A percentile compares a stretch with the other conserved stretches of the same genome.
Conservation (phyloP, 2,888 invertebrate species). For the Clusia tigrina region DNA sequence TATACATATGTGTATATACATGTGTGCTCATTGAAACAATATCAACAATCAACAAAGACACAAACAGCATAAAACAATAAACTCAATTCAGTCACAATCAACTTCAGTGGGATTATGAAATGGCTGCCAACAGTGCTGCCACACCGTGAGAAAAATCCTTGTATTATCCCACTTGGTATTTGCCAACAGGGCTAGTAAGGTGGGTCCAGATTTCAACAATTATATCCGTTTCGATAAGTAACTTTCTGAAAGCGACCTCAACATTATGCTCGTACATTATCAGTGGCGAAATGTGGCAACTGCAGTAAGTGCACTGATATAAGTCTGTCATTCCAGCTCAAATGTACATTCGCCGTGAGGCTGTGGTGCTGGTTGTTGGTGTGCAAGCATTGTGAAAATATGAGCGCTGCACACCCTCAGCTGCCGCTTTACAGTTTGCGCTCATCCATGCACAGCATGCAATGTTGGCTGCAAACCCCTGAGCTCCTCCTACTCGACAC, state of each 20-base stretch:
- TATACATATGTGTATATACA: conserved; percentile 10
- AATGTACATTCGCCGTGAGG: conserved; percentile 16
- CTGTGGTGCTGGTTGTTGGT: conserved; percentile 1
- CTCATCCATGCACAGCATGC: no score
- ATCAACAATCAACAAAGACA: not conserved
- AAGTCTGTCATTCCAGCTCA: conserved; percentile 8
- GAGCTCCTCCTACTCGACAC: no score
- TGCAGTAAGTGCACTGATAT: not conserved
- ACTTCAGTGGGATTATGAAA: conserved; percentile 5
- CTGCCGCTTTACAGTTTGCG: not conserved
- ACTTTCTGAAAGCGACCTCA: no score
- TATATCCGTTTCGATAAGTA: no score
- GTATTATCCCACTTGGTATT: no score
- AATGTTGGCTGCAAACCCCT: no score
- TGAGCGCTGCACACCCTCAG: not conserved
- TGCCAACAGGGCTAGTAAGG: no score
- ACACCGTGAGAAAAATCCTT: not conserved
- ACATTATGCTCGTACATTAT: no score
- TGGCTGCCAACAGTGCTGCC: not conserved
- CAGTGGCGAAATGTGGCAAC: conserved; percentile 11
- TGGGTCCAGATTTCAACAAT: no score
- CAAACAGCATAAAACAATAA: conserved; percentile 2
- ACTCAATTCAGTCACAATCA: conserved; percentile 24
- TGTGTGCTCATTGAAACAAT: conserved; percentile 1
- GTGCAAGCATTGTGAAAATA: not conserved